Percentiles rank a stretch among this genome's conserved stretches.
Conservation (phyloP, 2,113 vertebrate species). For the Phasianus colchicus region DNA sequence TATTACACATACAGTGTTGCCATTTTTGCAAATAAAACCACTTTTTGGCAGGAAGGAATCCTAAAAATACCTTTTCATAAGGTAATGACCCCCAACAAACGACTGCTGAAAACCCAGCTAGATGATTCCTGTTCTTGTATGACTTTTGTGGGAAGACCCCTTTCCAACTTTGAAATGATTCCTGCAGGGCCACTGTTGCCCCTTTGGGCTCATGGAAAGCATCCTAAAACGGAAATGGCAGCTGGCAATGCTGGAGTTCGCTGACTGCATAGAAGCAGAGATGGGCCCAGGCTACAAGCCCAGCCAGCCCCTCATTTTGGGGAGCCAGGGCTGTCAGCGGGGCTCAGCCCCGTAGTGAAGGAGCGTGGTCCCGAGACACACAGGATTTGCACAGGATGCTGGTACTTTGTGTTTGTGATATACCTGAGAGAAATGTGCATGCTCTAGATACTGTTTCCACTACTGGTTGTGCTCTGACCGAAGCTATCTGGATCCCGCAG, state of each 20-base stretch:
- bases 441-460: constrained; percentile 13
- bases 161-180: constrained; percentile 42
- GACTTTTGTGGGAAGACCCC: constrained; percentile 49
- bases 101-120: constrained; percentile 17
- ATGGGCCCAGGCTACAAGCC: not conserved
- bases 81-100: not conserved
- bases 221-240: constrained; percentile 37
- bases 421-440: not conserved
- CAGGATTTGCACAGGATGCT: not conserved
- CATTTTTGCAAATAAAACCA: constrained; percentile 58
- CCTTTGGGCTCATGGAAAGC: constrained; percentile 27
- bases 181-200: constrained; percentile 37
- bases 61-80: constrained; percentile 42
- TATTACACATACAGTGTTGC: constrained; percentile 41
- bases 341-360: not conserved
- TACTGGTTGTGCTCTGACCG: not conserved
- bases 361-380: no score
- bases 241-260: constrained; percentile 56
- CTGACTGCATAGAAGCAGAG: constrained; percentile 41
- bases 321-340: rapidly evolving
- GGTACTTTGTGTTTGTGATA: not conserved
- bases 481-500: constrained; percentile 60
- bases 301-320: rapidly evolving
- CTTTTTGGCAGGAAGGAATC: constrained; percentile 67
- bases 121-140: constrained; percentile 42